Evolutionary conservation across 2,113 vertebrate species (phyloP).

Genomic region (Aix galericulata): DNA sequence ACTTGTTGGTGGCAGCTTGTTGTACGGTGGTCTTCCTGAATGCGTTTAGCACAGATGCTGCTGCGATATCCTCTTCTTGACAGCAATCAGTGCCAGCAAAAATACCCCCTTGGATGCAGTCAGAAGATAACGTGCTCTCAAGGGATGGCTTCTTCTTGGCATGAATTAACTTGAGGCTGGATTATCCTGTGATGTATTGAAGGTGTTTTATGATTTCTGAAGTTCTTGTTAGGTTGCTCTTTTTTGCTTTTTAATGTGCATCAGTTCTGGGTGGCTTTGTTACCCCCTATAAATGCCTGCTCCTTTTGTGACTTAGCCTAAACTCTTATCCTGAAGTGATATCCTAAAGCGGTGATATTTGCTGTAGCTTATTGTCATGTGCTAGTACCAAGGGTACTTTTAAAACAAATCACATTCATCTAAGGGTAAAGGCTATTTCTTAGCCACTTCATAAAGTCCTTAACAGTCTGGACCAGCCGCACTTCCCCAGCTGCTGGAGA

Average conservation of each 20-base stretch:
- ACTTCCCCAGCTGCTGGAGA: fast-evolving
- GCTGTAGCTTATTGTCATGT: not conserved
- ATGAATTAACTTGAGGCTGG: fast-evolving
- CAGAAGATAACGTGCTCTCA: fast-evolving
- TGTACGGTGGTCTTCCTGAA: fast-evolving
- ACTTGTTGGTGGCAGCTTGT: not conserved
- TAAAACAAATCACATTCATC: not conserved
- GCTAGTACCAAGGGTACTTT: not conserved
- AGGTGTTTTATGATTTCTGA: not conserved
- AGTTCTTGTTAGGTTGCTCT: not conserved
- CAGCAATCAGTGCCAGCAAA: not conserved
- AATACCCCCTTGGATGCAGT: not conserved
- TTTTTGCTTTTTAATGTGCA: not conserved
- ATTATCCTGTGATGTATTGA: not conserved
- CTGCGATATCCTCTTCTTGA: fast-evolving
- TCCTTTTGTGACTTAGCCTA: not conserved
- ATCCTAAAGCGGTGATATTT: not conserved
- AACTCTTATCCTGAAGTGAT: fast-evolving
- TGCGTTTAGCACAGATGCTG: fast-evolving
- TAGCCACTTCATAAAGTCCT: conserved; percentile 16
- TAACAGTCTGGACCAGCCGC: not conserved
- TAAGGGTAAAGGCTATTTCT: not conserved
- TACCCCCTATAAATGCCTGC: fast-evolving
- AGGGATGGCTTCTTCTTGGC: not conserved
- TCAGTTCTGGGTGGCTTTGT: not conserved